These are phyloP conservation scores for Patagioenas fasciata DNA, from an alignment of 2,113 vertebrate species.

Conservation along the genomic window DNA sequence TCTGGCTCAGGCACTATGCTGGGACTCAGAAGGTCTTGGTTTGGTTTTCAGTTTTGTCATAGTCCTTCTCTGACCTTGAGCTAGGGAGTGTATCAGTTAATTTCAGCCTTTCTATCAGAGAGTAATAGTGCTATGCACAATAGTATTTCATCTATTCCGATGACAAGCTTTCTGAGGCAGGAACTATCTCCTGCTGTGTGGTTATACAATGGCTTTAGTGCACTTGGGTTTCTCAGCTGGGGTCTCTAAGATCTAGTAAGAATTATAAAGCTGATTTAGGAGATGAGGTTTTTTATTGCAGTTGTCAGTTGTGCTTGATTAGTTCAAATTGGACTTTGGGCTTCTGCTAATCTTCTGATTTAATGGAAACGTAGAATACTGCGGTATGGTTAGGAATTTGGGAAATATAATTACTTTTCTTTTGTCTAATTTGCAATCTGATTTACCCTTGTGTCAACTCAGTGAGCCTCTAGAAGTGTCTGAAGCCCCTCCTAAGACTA, in stretches of 20 bases:
- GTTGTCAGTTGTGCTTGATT: not conserved
- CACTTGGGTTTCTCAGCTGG: not conserved
- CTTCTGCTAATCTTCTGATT: not conserved
- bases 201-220: not conserved
- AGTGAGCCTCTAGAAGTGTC: not conserved
- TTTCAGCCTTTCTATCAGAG: not conserved
- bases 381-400: not conserved
- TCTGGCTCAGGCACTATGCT: not conserved
- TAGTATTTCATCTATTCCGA: not conserved
- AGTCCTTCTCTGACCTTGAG: constrained; percentile 33
- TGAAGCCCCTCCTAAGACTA: not conserved
- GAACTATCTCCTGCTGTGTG: not conserved
- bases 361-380: not conserved
- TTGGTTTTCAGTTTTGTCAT: not conserved
- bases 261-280: not conserved
- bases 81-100: not conserved
- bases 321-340: not conserved
- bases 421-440: not conserved
- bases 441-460: not conserved
- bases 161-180: not conserved
- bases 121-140: not conserved
- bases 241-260: not conserved
- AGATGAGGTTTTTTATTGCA: not conserved
- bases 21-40: not conserved
- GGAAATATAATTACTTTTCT: not conserved